Evolutionary conservation across 2,113 vertebrate species (phyloP), one percentile per base, ranked within the genome.

Genomic region (Ctenomys sociabilis): DNA sequence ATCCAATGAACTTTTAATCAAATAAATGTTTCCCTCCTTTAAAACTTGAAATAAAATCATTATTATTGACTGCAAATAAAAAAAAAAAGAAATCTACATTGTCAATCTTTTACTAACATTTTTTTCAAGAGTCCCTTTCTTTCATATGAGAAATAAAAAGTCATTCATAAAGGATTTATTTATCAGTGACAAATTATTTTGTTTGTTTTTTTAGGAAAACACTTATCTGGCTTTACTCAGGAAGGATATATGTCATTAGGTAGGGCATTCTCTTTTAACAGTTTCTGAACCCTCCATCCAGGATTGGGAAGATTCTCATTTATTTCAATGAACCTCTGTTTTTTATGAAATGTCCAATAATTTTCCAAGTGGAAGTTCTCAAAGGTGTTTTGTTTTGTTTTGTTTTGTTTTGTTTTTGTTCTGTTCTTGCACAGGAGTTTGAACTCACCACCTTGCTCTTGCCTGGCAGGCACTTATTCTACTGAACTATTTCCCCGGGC

Each of bases 21-120:
- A 43, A 75, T 88, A 88, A 96, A 8, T 96, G 30, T 4, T 95
- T 92, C 45, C 32, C 87, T 95, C 45, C 95, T 97, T 91, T 26
- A 91, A 97, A 96, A 89, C 86, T 49, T 91, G 57, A 95, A n/a
- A n/a, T n/a, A n/a, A n/a, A n/a, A n/a, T n/a, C n/a, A n/a, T n/a
- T n/a, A n/a, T n/a, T n/a, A n/a, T n/a, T n/a, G n/a, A n/a, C n/a
- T n/a, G n/a, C n/a, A n/a, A n/a, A n/a, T n/a, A n/a, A n/a, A n/a
- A n/a, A n/a, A n/a, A n/a, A n/a, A n/a, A n/a, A n/a, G n/a, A n/a
- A n/a, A n/a, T n/a, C n/a, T n/a, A n/a, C n/a, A n/a, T n/a, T n/a
- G n/a, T n/a, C n/a, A n/a, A n/a, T n/a, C n/a, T n/a, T n/a, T n/a
- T n/a, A n/a, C n/a, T n/a, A n/a, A n/a, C n/a, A n/a, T n/a, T n/a